Evolutionary conservation across 2,113 vertebrate species (phyloP).

Genomic region (Mellivora capensis): DNA sequence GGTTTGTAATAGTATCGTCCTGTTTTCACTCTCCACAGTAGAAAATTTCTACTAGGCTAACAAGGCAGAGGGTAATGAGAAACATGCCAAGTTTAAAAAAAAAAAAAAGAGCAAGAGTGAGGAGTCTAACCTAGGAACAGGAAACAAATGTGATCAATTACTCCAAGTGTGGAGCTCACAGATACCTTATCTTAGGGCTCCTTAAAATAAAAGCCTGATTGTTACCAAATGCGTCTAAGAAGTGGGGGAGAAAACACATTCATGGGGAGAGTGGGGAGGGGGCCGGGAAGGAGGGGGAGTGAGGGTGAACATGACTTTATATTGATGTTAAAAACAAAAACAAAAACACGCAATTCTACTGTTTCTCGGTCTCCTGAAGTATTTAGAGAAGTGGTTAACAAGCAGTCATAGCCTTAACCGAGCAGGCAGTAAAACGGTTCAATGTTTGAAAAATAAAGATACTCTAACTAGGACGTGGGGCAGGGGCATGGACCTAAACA

Average conservation of each 20-base stretch:
- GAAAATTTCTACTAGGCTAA: slow-evolving; percentile 83
- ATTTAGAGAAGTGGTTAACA: slow-evolving; percentile 85
- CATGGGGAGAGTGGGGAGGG: slow-evolving; percentile 49
- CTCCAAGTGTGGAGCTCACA: slow-evolving; percentile 89
- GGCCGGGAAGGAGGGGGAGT: neutral
- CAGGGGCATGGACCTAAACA: neutral
- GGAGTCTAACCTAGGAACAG: slow-evolving; percentile 87
- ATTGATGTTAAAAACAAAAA: slow-evolving; percentile 82
- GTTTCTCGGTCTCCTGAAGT: slow-evolving; percentile 78
- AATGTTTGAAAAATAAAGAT: slow-evolving; percentile 21
- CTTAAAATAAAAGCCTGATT: slow-evolving; percentile 96
- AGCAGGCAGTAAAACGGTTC: neutral
- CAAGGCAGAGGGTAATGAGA: slow-evolving; percentile 88
- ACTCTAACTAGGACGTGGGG: neutral
- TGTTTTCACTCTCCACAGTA: slow-evolving; percentile 85
- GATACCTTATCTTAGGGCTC: slow-evolving; percentile 94
- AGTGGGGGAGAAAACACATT: slow-evolving; percentile 80
- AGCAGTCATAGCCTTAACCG: slow-evolving; percentile 77
- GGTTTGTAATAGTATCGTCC: slow-evolving; percentile 82
- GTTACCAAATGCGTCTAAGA: slow-evolving; percentile 93
- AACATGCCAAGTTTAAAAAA: slow-evolving; percentile 82
- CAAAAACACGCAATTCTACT: slow-evolving; percentile 73
- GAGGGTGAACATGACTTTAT: slow-evolving; percentile 78
- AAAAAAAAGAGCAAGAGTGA: slow-evolving; percentile 81
- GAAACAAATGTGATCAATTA: slow-evolving; percentile 98